Evolutionary conservation across 2,113 vertebrate species (phyloP).

Genomic region (Tringa solitaria): DNA sequence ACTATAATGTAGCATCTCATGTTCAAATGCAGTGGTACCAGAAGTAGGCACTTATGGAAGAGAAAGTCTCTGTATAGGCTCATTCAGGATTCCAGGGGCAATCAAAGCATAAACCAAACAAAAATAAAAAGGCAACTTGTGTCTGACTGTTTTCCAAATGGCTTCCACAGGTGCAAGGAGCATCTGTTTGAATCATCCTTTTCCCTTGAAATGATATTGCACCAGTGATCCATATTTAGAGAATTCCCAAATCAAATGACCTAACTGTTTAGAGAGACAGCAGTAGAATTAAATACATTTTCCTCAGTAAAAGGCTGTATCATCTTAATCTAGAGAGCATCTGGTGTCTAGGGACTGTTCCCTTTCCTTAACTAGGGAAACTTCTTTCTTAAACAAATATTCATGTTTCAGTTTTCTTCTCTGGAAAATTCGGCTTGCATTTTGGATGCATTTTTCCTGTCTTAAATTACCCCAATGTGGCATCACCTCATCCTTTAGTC

Average conservation of each 20-base stretch:
- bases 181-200: constrained; percentile 52
- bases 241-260: constrained; percentile 39
- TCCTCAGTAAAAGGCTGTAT: not conserved
- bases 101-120: constrained; percentile 56
- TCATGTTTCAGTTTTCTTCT: not conserved
- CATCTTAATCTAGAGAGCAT: not conserved
- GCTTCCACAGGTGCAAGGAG: constrained; percentile 43
- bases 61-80: constrained; percentile 17
- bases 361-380: not conserved
- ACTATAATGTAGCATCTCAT: not conserved
- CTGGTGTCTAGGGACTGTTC: not conserved
- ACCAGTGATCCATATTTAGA: constrained; percentile 4
- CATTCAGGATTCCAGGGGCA: constrained; percentile 31
- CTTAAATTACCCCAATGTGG: not conserved
- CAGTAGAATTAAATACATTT: not conserved
- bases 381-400: not conserved
- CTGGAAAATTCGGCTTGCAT: not conserved
- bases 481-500: not conserved
- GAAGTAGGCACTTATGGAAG: constrained; percentile 9
- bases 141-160: constrained; percentile 8
- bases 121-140: constrained; percentile 51
- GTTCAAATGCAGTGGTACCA: constrained; percentile 19
- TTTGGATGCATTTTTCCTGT: not conserved
- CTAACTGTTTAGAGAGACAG: not conserved
- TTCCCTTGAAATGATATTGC: not conserved